phyloP scores from a whole-genome alignment of 2,797 vertebrate species.

The Syngnathus rostellatus region DNA sequence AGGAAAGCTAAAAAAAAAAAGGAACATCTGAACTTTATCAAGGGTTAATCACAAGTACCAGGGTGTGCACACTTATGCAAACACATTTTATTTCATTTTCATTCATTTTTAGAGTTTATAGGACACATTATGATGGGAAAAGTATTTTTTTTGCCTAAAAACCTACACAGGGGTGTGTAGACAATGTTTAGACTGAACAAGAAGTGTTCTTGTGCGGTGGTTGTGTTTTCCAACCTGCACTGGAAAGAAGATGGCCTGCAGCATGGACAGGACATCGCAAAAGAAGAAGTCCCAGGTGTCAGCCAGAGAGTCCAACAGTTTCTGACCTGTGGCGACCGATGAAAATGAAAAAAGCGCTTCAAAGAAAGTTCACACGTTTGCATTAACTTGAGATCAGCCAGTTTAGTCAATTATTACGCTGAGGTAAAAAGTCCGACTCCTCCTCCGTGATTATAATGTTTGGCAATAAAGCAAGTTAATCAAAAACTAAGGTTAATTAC shows the following conservation, averaged over 20 bases:
- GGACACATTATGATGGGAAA: no score
- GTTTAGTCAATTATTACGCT: slow-evolving; percentile 1
- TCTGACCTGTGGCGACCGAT: slow-evolving; percentile 76
- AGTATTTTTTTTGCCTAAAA: no score
- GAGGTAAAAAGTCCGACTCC: neutral
- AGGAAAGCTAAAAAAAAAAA: no score
- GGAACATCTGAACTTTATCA: no score
- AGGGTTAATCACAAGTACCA: no score
- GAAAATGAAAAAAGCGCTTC: slow-evolving; percentile 7
- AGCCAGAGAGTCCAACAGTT: slow-evolving; percentile 90
- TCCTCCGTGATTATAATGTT: neutral
- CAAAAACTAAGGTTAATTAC: neutral
- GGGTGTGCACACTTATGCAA: no score
- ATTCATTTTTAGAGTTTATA: no score
- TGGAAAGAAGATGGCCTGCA: slow-evolving; percentile 95
- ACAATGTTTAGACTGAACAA: no score
- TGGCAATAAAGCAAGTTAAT: slow-evolving; percentile 6
- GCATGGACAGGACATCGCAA: slow-evolving; percentile 88
- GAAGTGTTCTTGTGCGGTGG: neutral
- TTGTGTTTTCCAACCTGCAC: slow-evolving; percentile 77
- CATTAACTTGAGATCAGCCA: neutral
- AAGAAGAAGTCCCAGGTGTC: slow-evolving; percentile 99
- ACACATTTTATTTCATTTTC: no score
- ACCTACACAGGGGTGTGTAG: no score
- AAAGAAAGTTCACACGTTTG: slow-evolving; percentile 26